Conservation (phyloP, 2,888 invertebrate species). For the Lasioglossum figueresi region DNA sequence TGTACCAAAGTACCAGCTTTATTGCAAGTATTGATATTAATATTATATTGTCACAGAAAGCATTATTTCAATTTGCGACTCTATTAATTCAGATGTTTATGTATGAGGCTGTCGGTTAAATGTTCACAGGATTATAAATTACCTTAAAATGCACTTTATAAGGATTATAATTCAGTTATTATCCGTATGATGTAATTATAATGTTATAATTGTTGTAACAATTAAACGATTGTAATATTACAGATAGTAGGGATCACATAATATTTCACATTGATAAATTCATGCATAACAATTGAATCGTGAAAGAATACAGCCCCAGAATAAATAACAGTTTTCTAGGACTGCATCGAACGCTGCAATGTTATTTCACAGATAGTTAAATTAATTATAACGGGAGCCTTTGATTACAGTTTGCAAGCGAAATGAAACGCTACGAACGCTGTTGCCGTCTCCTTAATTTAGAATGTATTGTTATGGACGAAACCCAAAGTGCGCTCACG, state of each 20-base stretch:
- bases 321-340: background rate
- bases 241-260: background rate
- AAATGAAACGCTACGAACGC: conserved; percentile 13
- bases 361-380: conserved; percentile 14
- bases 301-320: background rate
- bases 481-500: background rate
- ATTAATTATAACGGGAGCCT: conserved; percentile 22
- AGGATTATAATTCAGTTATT: background rate
- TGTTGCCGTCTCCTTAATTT: conserved; percentile 1
- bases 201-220: background rate
- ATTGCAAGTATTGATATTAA: background rate
- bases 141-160: background rate
- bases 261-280: conserved; percentile 12
- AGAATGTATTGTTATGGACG: conserved; percentile 29
- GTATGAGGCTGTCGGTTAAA: background rate
- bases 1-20: background rate
- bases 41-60: background rate
- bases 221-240: background rate
- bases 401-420: background rate
- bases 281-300: background rate
- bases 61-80: background rate
- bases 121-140: background rate
- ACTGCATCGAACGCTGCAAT: background rate
- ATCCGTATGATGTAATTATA: background rate
- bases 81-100: background rate